Conservation (phyloP, 2,797 vertebrate genomes). For the Lutjanus argentimaculatus region DNA sequence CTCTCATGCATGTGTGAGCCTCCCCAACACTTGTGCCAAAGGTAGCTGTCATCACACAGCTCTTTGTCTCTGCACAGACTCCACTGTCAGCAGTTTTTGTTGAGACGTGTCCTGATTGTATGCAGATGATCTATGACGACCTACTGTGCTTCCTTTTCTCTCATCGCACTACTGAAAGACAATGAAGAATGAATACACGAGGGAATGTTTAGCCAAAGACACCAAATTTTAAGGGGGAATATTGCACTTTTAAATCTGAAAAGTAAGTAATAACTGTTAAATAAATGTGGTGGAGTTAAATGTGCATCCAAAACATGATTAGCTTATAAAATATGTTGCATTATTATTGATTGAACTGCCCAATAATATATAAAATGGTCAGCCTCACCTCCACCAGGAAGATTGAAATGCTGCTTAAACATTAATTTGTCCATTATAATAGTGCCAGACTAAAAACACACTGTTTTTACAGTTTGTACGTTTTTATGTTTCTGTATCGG, state of each 20-base stretch:
- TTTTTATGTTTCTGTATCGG: too few relatives aligned
- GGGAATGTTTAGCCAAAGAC: too few relatives aligned
- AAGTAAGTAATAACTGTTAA: too few relatives aligned
- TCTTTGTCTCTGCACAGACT: constrained; percentile 23
- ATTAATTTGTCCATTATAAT: neutral
- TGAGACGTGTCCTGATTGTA: constrained; percentile 36
- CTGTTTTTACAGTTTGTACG: too few relatives aligned
- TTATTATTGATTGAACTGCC: neutral
- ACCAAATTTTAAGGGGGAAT: too few relatives aligned
- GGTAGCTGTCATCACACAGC: constrained; percentile 62
- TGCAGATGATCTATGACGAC: constrained; percentile 40
- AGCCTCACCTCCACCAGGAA: neutral
- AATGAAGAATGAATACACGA: neutral
- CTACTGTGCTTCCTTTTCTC: constrained; percentile 25
- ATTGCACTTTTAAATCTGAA: too few relatives aligned
- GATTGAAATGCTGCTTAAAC: neutral
- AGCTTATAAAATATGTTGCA: neutral
- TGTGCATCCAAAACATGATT: neutral
- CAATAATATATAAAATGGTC: neutral
- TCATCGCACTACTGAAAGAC: constrained; percentile 1
- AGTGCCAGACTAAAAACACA: neutral
- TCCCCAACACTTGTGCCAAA: constrained; percentile 42
- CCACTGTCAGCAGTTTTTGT: constrained; percentile 60
- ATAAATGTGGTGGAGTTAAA: too few relatives aligned
- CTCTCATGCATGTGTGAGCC: constrained; percentile 54